phyloP scores from a whole-genome alignment of 1,140 invertebrate species.

The Neuroterus valhalla region DNA sequence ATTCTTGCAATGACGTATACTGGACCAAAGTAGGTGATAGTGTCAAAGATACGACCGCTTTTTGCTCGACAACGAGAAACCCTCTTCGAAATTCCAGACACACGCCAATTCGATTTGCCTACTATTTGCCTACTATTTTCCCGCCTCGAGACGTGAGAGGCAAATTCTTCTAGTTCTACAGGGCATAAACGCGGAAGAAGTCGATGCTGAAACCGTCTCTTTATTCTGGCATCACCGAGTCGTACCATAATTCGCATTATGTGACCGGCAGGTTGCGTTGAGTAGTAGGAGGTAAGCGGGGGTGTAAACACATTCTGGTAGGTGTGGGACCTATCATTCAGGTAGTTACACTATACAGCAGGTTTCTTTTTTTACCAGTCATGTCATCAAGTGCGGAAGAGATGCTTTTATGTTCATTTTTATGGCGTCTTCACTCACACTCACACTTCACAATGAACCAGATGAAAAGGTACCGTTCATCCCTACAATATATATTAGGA shows the following conservation, averaged over 20 bases:
- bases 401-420: too few species aligned
- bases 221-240: conserved; percentile 56
- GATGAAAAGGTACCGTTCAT: too few species aligned
- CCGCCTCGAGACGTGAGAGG: conserved; percentile 43
- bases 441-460: too few species aligned
- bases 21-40: conserved; percentile 4
- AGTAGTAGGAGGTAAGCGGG: conserved; percentile 47
- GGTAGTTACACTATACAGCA: not conserved
- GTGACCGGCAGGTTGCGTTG: conserved; percentile 53
- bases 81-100: conserved; percentile 40
- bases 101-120: conserved; percentile 48
- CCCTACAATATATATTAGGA: too few species aligned
- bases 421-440: too few species aligned
- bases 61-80: not conserved
- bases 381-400: too few species aligned
- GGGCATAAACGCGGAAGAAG: conserved; percentile 11
- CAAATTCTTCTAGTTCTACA: conserved; percentile 38
- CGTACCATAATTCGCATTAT: conserved; percentile 69
- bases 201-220: conserved; percentile 47
- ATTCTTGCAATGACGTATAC: not conserved
- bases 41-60: conserved; percentile 6
- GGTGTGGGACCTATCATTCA: not conserved
- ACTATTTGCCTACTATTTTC: conserved; percentile 49
- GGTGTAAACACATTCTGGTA: not conserved
- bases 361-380: too few species aligned